phyloP scores from a whole-genome alignment of 2,797 vertebrate species.

The Sylvilagus floridanus region DNA sequence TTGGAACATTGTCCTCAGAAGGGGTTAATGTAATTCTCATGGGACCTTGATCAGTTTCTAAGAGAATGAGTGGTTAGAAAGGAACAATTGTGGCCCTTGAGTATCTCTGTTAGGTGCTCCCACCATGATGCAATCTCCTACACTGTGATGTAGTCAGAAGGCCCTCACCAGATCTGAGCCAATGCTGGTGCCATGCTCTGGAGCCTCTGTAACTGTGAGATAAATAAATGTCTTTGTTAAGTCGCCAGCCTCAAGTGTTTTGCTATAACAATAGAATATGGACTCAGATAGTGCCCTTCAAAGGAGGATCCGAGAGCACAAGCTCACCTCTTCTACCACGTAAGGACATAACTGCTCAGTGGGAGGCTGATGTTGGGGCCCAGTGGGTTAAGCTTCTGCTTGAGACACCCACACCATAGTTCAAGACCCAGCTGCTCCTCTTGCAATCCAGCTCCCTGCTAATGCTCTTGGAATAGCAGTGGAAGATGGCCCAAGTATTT shows the following conservation, averaged over 20 bases:
- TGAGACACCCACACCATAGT: too few relatives aligned
- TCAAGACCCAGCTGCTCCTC: too few relatives aligned
- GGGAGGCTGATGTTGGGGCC: not conserved
- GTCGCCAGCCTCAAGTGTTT: not conserved
- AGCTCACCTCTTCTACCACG: not conserved
- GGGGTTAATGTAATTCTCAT: not conserved
- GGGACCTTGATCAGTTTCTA: not conserved
- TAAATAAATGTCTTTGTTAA: not conserved
- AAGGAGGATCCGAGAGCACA: not conserved
- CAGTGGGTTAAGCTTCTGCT: too few relatives aligned
- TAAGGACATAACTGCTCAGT: not conserved
- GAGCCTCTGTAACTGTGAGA: not conserved
- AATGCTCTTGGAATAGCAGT: too few relatives aligned
- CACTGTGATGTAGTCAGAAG: too few relatives aligned
- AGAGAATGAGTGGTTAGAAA: not conserved
- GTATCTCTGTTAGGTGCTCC: not conserved
- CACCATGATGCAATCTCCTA: too few relatives aligned
- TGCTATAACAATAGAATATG: not conserved
- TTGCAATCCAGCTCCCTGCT: too few relatives aligned
- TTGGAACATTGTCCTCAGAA: not conserved
- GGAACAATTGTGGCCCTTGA: not conserved
- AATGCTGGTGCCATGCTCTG: not conserved
- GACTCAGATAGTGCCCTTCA: not conserved
- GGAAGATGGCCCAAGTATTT: too few relatives aligned
- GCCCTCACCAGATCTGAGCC: too few relatives aligned